Evolutionary conservation across 2,113 vertebrate species (phyloP), one percentile per base, ranked within the genome.

Genomic region (Nematolebias whitei): DNA sequence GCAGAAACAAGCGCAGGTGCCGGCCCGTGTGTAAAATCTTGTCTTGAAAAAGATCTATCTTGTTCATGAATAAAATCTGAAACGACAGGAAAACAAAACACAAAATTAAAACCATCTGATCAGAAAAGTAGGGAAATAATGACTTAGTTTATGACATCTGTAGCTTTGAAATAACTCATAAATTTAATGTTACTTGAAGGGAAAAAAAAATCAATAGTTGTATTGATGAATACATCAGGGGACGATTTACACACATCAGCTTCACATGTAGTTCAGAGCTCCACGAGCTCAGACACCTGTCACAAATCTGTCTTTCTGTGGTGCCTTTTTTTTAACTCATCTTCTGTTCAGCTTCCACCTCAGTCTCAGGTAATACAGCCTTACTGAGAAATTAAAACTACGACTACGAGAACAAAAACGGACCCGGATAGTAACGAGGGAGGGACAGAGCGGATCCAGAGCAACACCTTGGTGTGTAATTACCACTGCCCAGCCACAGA

Each of bases 1-100:
- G 89, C 51, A 93, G 79, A 73, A 91, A 93, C 0, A 89, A 72
- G 22, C 92, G 79, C 50, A 93, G 88, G 49, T 94, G 93, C 23
- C 92, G 85, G 12, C 78, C 85, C 1, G 90, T 91, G 74, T 91
- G 88, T 62, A 92, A 85, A 65, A 94, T 90, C 91, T 94, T 93
- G 77, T 93, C 89, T 87, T 94, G 92, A 71, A 94, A 93, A 69
- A 94, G 92, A 73, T 94, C 92, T 20, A 93, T 92, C 88, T 94
- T 94, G 80, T 94, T 94, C 90, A 93, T 89, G 80, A 93, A 94
- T 74, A 93, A 91, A 81, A 94, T 93, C 93, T 93, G 87, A 15
- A 89, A 87, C 19, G 53, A 55, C 47, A 70, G 40, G 47, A 41
- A 72, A 1, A 59, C 12, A 74, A 35, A 48, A 50, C 43, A 45